Percentiles rank a stretch among this genome's conserved stretches.
phyloP scores from a whole-genome alignment of 2,797 vertebrate genomes.

The Gallirallus australis region DNA sequence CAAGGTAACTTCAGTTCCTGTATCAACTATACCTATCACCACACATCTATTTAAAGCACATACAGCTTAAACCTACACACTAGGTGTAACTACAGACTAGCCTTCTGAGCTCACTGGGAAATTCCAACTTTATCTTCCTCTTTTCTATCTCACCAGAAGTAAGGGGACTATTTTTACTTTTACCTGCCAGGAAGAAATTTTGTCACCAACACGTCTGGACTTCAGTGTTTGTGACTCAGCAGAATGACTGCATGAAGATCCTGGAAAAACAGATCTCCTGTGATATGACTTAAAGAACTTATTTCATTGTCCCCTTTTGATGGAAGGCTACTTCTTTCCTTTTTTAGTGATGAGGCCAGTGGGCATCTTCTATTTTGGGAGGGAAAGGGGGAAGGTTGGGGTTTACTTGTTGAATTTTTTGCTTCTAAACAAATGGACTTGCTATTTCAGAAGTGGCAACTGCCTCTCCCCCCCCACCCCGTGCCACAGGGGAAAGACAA shows the following conservation, averaged over 20 bases:
- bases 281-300: background rate
- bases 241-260: background rate
- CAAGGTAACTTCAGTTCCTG: background rate
- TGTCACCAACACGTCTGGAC: background rate
- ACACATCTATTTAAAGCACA: rapidly evolving
- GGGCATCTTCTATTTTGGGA: background rate
- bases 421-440: background rate
- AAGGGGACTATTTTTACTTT: background rate
- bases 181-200: background rate
- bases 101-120: background rate
- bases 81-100: background rate
- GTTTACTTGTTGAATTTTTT: background rate
- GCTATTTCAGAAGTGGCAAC: background rate
- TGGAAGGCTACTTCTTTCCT: background rate
- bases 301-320: background rate
- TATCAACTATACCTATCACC: background rate
- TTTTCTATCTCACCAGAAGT: background rate
- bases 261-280: background rate
- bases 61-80: background rate
- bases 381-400: background rate
- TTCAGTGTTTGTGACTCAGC: background rate
- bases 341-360: background rate
- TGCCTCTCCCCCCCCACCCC: background rate
- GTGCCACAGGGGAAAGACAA: background rate
- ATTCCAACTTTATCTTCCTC: background rate